A percentile compares a stretch with the other conserved stretches of the same genome.
Evolutionary conservation across 2,888 invertebrate genomes (phyloP).

Genomic region (Athalia rosae): DNA sequence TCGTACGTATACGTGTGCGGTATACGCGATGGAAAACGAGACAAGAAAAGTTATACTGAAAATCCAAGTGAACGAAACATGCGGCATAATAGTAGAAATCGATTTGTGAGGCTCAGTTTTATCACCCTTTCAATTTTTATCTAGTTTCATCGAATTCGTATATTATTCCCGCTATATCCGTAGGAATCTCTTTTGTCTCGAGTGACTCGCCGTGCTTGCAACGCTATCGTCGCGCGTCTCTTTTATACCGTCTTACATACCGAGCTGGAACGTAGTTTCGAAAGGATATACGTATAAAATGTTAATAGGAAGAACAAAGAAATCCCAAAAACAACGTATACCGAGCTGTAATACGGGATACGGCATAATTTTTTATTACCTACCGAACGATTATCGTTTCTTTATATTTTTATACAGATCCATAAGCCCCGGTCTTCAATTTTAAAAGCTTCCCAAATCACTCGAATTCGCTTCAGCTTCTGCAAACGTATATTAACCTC

Average conservation of each 20-base stretch:
- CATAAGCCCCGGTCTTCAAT: constrained; percentile 11
- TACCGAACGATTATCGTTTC: constrained; percentile 27
- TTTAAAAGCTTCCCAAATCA: neutral
- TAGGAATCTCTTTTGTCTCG: neutral
- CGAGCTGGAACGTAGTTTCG: neutral
- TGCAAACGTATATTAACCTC: neutral
- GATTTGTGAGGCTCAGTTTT: constrained; percentile 37
- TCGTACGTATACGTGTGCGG: neutral
- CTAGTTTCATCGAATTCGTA: constrained; percentile 42
- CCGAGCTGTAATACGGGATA: neutral
- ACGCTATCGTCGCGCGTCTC: neutral
- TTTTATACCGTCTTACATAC: neutral
- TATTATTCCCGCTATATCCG: constrained; percentile 1
- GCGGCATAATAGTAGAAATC: constrained; percentile 33
- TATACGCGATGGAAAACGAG: neutral
- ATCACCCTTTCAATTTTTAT: constrained; percentile 42
- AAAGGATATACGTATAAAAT: constrained; percentile 12
- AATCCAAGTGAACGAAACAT: constrained; percentile 21
- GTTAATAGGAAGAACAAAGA: constrained; percentile 11
- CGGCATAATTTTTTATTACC: constrained; percentile 22
- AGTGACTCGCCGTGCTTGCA: neutral
- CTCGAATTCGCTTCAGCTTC: constrained; percentile 5
- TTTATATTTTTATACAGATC: neutral
- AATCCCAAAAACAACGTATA: neutral
- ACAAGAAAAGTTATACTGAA: constrained; percentile 3